These are phyloP conservation scores for Hippopotamus amphibius DNA, from an alignment of 2,113 vertebrate species.

Conservation along the genomic window DNA sequence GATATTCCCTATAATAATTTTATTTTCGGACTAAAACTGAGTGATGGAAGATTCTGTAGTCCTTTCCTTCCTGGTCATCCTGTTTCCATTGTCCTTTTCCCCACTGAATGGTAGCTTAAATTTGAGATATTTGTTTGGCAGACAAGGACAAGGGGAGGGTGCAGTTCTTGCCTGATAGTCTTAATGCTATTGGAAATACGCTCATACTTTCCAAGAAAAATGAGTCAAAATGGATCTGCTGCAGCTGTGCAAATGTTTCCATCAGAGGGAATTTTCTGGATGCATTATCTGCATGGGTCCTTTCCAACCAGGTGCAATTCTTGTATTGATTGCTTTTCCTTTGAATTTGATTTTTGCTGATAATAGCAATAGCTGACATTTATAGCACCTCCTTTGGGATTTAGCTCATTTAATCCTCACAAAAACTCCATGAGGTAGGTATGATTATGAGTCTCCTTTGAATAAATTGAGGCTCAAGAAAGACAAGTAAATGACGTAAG, in stretches of 20 bases:
- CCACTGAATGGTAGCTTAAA: neutral
- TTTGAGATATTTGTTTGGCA: neutral
- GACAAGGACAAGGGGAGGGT: neutral
- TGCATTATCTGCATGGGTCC: neutral
- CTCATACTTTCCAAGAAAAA: neutral
- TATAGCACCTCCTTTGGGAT: neutral
- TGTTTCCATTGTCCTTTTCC: neutral
- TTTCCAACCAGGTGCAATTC: neutral
- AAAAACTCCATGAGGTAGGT: neutral
- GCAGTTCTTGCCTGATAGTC: neutral
- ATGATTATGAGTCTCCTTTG: neutral
- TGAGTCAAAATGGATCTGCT: neutral
- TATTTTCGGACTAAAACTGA: neutral
- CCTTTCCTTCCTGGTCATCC: neutral
- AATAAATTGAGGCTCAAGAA: neutral
- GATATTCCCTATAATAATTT: neutral
- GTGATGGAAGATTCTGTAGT: neutral
- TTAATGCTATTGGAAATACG: neutral
- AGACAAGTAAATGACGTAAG: neutral
- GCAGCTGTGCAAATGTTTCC: neutral
- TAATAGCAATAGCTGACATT: neutral
- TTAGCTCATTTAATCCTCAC: neutral
- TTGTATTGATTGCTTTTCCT: slow-evolving; percentile 7
- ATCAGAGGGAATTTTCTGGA: neutral
- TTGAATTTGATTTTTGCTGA: neutral